Evolutionary conservation across 1,140 invertebrate species (phyloP).

Genomic region (Periplaneta americana): DNA sequence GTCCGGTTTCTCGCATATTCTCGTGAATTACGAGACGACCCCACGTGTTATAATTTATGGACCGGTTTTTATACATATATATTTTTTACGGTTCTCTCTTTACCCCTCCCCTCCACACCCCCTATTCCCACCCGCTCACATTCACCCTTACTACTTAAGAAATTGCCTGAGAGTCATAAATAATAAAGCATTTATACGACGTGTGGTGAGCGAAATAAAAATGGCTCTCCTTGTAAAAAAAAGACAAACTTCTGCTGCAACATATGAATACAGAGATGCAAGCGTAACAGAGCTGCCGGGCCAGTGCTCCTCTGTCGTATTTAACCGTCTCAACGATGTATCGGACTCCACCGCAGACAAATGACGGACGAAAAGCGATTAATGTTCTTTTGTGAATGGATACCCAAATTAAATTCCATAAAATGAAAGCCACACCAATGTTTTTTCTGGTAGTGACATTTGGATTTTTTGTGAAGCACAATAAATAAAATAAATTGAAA

Average conservation of each 20-base stretch:
- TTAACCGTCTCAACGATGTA: too few species aligned
- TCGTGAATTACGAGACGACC: constrained; percentile 10
- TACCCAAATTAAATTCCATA: too few species aligned
- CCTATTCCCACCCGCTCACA: too few species aligned
- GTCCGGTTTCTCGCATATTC: constrained; percentile 7
- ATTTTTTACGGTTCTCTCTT: neutral
- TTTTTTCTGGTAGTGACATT: too few species aligned
- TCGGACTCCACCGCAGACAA: too few species aligned
- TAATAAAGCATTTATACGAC: constrained; percentile 16
- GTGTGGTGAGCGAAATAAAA: constrained; percentile 11
- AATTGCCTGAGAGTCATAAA: constrained; percentile 16
- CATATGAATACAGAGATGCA: neutral
- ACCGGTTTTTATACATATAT: constrained; percentile 1
- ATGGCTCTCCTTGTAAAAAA: neutral
- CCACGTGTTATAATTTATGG: constrained; percentile 13
- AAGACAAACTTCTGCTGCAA: neutral
- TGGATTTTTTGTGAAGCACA: too few species aligned
- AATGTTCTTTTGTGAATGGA: too few species aligned
- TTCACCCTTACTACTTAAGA: constrained; percentile 12
- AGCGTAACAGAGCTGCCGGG: neutral
- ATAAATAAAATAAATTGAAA: too few species aligned
- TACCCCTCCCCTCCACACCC: neutral
- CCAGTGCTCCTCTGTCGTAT: too few species aligned
- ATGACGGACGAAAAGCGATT: too few species aligned
- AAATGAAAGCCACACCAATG: too few species aligned